These are phyloP conservation scores for Athripsodes cinereus DNA, from an alignment of 2,888 invertebrate genomes.

Conservation along the genomic window DNA sequence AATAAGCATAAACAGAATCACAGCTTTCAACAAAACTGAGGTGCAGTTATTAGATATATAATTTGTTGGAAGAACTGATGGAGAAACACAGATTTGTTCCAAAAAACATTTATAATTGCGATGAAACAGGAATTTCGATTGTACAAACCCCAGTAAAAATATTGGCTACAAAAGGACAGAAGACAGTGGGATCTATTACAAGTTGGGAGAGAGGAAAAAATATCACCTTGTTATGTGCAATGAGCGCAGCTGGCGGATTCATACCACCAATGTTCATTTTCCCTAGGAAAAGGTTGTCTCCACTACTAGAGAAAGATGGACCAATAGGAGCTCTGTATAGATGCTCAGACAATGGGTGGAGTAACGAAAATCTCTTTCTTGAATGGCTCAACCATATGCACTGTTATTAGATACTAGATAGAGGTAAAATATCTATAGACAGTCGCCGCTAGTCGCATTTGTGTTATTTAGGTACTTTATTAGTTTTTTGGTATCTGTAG, in stretches of 20 bases:
- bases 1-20: slow-evolving; percentile 28
- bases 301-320: slow-evolving; percentile 35
- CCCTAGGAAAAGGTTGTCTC: slow-evolving; percentile 35
- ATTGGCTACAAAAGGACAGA: slow-evolving; percentile 35
- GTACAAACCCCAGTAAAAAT: slow-evolving; percentile 37
- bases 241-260: slow-evolving; percentile 35
- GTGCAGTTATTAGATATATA: slow-evolving; percentile 21
- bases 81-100: slow-evolving; percentile 10
- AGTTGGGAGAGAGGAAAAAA: slow-evolving; percentile 37
- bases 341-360: too few species aligned
- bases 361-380: slow-evolving; percentile 4
- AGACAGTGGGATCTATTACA: too few species aligned
- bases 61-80: slow-evolving; percentile 14
- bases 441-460: background rate
- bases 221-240: slow-evolving; percentile 37
- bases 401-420: background rate
- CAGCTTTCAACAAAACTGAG: slow-evolving; percentile 28
- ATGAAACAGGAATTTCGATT: slow-evolving; percentile 34
- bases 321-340: slow-evolving; percentile 34
- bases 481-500: too few species aligned
- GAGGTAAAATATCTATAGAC: too few species aligned
- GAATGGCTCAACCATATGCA: slow-evolving; percentile 8
- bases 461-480: too few species aligned
- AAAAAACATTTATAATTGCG: slow-evolving; percentile 1
- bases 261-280: slow-evolving; percentile 44